Base-by-base conservation (phyloP, 2,797 vertebrate species). In the Manis javanica region DNA sequence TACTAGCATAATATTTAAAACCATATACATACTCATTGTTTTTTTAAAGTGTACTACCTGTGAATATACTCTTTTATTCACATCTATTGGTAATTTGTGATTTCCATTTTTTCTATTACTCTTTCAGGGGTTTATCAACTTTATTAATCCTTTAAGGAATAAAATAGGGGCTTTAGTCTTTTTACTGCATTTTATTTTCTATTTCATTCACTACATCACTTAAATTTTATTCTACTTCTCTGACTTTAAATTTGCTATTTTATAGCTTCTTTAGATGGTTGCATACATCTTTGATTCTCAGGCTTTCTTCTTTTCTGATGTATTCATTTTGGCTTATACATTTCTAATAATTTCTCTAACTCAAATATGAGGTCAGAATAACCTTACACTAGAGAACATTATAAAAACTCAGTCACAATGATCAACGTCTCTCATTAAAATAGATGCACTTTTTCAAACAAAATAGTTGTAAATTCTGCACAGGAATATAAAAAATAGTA, bases 191-290 rank as follows among this genome's bases (percentile, higher is more conserved):
- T 85, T 37, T 78, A 13, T 88, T 85, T 90, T 68, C 29, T 78
- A 61, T 55, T 92, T 85, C 59, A 92, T 74, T 88, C 42, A 55
- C 64, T 61, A 37, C 1, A 66, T 68, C 14, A 72, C 15, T 61
- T 61, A 81, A 86, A 26, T 42, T 94, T 92, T 61, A 81, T 90
- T 87, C 46, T 91, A 71, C 51, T 74, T 37, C 31, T 90, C 88
- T 71, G 18, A 68, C n/a, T 89, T 85, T 68, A 88, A 88, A 55
- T 89, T 66, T 66, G 23, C 3, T 55, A 19, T 81, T 82, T 81
- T 42, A 72, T 84, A 57, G 18, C 13, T 92, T 57, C 37, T 82
- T 81, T 69, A 61, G 24, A 51, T 46, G 2, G 11, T 63, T 79
- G 51, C 42, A 74, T 75, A 90, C 7, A 46, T 78, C 46, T 71